phyloP scores from a whole-genome alignment of 2,888 invertebrate genomes.

The Abscondita cerata region DNA sequence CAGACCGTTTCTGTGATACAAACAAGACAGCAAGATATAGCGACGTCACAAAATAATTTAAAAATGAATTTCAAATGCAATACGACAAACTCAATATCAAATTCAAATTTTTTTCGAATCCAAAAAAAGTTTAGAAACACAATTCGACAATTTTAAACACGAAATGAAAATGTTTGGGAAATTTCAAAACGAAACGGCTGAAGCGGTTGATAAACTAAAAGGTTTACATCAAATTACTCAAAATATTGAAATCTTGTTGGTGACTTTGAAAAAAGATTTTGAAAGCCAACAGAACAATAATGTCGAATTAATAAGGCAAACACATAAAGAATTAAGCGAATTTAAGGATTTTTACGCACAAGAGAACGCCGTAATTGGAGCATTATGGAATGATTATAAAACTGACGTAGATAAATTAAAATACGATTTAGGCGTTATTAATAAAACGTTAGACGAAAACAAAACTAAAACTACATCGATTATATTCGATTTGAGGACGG shows the following conservation, averaged over 20 bases:
- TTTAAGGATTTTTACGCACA: constrained; percentile 53
- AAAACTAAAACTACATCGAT: constrained; percentile 59
- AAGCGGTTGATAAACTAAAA: constrained; percentile 40
- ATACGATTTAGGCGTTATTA: constrained; percentile 42
- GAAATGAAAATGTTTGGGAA: constrained; percentile 36
- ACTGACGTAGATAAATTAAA: constrained; percentile 47
- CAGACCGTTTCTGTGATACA: constrained; percentile 17
- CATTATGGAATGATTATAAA: constrained; percentile 56
- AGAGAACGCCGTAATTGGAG: constrained; percentile 54
- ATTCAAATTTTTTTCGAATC: constrained; percentile 62
- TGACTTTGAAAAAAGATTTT: constrained; percentile 45
- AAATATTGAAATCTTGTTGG: constrained; percentile 47
- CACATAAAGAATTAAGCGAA: constrained; percentile 46
- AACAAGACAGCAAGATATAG: constrained; percentile 28
- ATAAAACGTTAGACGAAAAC: constrained; percentile 54
- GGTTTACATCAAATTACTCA: constrained; percentile 44
- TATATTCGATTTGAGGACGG: constrained; percentile 61
- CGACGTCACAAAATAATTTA: constrained; percentile 22
- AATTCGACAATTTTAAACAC: constrained; percentile 61
- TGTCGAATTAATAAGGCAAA: constrained; percentile 44
- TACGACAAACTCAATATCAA: constrained; percentile 49
- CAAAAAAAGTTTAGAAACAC: constrained; percentile 61
- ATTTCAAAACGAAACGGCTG: constrained; percentile 41
- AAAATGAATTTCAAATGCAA: constrained; percentile 41
- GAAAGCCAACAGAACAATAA: constrained; percentile 49